Conservation (phyloP, 2,113 vertebrate genomes). For the Engystomops pustulosus region DNA sequence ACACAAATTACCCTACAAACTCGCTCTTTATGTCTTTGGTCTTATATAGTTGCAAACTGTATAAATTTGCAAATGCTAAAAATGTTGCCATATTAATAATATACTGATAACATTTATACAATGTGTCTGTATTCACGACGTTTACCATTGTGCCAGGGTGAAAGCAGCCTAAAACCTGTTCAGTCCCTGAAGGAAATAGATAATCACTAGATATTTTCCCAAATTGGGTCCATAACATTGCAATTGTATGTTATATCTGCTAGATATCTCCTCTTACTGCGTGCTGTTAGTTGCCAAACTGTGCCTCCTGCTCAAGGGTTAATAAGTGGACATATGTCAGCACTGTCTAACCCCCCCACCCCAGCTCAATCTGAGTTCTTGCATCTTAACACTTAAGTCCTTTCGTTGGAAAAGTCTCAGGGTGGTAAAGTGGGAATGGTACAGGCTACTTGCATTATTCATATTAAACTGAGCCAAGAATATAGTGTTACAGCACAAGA, state of each 20-base stretch:
- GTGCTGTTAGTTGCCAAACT: not conserved
- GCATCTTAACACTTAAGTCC: slow-evolving; percentile 63
- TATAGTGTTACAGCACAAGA: slow-evolving; percentile 85
- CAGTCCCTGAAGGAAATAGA: too few species aligned
- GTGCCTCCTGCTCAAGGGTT: not conserved
- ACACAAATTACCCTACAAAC: too few species aligned
- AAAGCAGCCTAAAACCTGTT: too few species aligned
- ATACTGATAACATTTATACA: too few species aligned
- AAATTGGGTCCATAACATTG: not conserved
- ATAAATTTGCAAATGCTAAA: too few species aligned
- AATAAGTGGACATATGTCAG: not conserved
- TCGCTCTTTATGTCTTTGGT: too few species aligned
- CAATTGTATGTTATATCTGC: not conserved
- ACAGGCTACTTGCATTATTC: slow-evolving; percentile 86
- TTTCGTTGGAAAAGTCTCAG: slow-evolving; percentile 75
- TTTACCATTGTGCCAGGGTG: too few species aligned
- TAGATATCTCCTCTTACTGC: not conserved
- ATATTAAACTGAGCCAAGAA: slow-evolving; percentile 74
- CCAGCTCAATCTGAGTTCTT: not conserved
- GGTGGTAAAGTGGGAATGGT: slow-evolving; percentile 80
- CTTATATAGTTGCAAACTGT: too few species aligned
- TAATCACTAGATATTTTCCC: too few species aligned
- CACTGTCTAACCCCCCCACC: not conserved
- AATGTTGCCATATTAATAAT: too few species aligned
- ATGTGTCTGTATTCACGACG: too few species aligned